Evolutionary conservation across 2,113 vertebrate species (phyloP).

Genomic region (Tiliqua scincoides): DNA sequence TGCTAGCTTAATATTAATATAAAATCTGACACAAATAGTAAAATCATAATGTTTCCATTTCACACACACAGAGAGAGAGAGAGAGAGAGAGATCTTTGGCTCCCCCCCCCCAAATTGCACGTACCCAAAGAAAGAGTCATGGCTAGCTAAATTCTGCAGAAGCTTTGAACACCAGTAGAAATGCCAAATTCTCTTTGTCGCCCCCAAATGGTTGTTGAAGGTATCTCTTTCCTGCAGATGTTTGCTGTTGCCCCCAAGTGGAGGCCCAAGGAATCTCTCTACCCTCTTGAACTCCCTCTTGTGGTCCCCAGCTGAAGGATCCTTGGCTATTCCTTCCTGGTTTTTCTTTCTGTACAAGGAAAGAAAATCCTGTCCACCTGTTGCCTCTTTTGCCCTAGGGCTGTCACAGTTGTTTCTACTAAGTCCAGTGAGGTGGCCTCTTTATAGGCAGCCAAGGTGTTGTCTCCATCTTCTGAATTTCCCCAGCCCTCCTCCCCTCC

Average conservation of each 20-base stretch:
- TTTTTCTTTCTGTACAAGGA: not conserved
- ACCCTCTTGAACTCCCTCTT: not conserved
- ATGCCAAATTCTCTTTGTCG: not conserved
- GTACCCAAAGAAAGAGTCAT: slow-evolving; percentile 9
- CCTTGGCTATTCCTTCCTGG: not conserved
- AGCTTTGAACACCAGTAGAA: not conserved
- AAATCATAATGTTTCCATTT: not conserved
- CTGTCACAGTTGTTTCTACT: not conserved
- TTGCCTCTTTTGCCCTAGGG: not conserved
- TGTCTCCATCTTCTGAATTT: slow-evolving; percentile 27
- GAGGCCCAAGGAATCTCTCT: not conserved
- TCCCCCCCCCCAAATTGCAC: not conserved
- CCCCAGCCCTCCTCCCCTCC: not conserved
- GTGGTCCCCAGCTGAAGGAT: not conserved
- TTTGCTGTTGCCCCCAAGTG: not conserved
- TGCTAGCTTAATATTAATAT: not conserved
- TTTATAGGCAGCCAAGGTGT: slow-evolving; percentile 30
- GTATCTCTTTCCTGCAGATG: not conserved
- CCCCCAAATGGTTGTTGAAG: slow-evolving; percentile 5
- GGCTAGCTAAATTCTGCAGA: not conserved
- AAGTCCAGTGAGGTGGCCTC: not conserved
- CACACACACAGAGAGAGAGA: not conserved
- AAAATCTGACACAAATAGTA: not conserved
- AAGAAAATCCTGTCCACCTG: too few species aligned
- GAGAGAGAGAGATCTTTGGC: too few species aligned